A percentile compares a stretch with the other conserved stretches of the same genome.
These are phyloP conservation scores for Dendropsophus ebraccatus DNA, from an alignment of 2,113 vertebrate species.

Conservation along the genomic window DNA sequence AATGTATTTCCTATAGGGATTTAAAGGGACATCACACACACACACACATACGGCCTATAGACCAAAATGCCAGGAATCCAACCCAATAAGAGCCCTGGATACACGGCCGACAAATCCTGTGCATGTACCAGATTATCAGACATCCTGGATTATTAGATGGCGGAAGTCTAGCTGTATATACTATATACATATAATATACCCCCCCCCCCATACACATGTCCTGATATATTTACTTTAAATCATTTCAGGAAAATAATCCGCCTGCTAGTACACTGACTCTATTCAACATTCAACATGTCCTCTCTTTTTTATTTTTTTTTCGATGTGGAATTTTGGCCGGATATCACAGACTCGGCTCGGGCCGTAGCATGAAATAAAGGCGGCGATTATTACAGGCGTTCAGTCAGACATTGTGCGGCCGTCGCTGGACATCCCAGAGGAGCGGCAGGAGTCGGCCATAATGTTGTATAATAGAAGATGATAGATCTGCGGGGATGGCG, in stretches of 20 bases:
- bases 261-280: background rate
- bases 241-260: background rate
- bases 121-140: background rate
- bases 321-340: background rate
- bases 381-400: slow-evolving; percentile 56
- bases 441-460: slow-evolving; percentile 64
- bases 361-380: slow-evolving; percentile 11
- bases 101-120: background rate
- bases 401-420: slow-evolving; percentile 65
- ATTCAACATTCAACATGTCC: slow-evolving; percentile 13
- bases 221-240: background rate
- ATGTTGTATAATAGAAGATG: slow-evolving; percentile 65
- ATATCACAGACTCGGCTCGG: slow-evolving; percentile 24
- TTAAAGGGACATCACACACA: background rate
- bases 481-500: slow-evolving; percentile 65
- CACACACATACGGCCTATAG: too few species aligned
- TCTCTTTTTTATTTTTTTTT: background rate
- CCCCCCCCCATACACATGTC: background rate
- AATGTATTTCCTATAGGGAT: background rate
- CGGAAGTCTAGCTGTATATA: too few species aligned
- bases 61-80: background rate
- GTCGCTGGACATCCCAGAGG: slow-evolving; percentile 62
- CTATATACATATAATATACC: background rate
- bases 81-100: background rate
- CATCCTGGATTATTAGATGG: background rate